These are phyloP conservation scores for Acrocephalus kingi DNA, from an alignment of 2,113 vertebrate species.

Conservation along the genomic window DNA sequence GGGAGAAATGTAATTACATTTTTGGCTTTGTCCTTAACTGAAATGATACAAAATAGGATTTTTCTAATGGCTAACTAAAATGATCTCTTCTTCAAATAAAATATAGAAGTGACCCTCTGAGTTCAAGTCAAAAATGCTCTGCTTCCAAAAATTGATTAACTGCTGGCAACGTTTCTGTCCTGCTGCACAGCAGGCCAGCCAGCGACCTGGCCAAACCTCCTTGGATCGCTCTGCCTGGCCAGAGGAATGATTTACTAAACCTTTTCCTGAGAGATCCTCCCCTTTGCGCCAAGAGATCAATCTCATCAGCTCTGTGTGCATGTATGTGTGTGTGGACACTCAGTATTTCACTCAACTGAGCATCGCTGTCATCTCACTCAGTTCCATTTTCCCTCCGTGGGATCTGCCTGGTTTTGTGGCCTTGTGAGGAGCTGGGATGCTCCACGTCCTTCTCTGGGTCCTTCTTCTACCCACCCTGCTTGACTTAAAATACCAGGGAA, in stretches of 20 bases:
- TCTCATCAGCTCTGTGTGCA: background rate
- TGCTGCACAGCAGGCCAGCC: background rate
- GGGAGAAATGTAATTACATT: slow-evolving; percentile 63
- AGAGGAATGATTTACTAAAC: slow-evolving; percentile 52
- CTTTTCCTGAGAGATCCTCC: slow-evolving; percentile 26
- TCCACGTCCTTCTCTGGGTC: background rate
- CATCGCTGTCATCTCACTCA: rapidly evolving
- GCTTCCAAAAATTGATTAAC: slow-evolving; percentile 62
- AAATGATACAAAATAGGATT: slow-evolving; percentile 50
- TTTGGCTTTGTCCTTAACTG: slow-evolving; percentile 60
- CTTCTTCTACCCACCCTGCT: background rate
- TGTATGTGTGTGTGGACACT: background rate
- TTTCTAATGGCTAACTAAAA: slow-evolving; percentile 65
- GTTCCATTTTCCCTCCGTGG: background rate
- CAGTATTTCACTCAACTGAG: background rate
- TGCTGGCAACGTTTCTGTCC: background rate
- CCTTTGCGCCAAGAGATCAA: slow-evolving; percentile 19
- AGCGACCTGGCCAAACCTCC: slow-evolving; percentile 7
- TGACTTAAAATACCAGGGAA: background rate
- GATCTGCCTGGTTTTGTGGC: background rate
- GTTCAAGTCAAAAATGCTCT: slow-evolving; percentile 42
- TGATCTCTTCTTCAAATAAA: slow-evolving; percentile 64
- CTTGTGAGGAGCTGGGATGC: background rate
- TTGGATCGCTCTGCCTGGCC: slow-evolving; percentile 22
- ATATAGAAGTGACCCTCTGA: slow-evolving; percentile 31